Percentiles rank a stretch among this genome's conserved stretches.
Conservation (phyloP, 1,140 invertebrate genomes). For the Saccostrea echinata region DNA sequence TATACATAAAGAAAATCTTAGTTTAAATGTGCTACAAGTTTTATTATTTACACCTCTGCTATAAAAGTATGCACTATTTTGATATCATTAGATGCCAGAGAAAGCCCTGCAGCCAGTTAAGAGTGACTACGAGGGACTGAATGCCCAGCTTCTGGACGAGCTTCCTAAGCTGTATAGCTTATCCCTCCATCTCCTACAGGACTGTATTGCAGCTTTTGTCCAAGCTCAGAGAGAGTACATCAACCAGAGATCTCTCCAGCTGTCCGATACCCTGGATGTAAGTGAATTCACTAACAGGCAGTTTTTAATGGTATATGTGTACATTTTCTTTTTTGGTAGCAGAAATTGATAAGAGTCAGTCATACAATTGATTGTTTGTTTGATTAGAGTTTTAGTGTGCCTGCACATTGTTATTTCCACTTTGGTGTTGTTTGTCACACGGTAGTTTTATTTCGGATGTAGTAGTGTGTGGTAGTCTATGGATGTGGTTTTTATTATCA, state of each 20-base stretch:
- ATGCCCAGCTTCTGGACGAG: constrained; percentile 85
- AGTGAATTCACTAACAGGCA: constrained; percentile 19
- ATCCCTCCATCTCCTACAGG: constrained; percentile 81
- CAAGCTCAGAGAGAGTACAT: constrained; percentile 82
- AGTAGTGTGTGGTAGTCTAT: not conserved
- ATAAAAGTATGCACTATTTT: too few species aligned
- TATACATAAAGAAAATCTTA: too few species aligned
- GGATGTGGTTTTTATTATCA: not conserved
- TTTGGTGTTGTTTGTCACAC: not conserved
- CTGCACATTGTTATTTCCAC: not conserved
- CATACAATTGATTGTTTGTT: too few species aligned
- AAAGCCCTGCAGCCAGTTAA: constrained; percentile 81
- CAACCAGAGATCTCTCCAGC: constrained; percentile 68
- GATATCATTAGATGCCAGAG: constrained; percentile 76
- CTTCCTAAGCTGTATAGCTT: constrained; percentile 83
- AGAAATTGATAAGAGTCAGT: too few species aligned
- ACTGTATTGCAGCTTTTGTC: constrained; percentile 82
- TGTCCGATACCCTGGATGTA: constrained; percentile 74
- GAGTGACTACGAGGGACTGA: constrained; percentile 85
- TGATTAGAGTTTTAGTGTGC: too few species aligned
- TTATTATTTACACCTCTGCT: too few species aligned
- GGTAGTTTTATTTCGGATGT: not conserved
- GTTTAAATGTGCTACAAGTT: too few species aligned
- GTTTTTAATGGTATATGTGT: too few species aligned
- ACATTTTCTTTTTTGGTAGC: too few species aligned